A percentile compares a stretch with the other conserved stretches of the same genome.
Conservation (phyloP, 2,888 invertebrate genomes). For the Trichogramma evanescens region DNA sequence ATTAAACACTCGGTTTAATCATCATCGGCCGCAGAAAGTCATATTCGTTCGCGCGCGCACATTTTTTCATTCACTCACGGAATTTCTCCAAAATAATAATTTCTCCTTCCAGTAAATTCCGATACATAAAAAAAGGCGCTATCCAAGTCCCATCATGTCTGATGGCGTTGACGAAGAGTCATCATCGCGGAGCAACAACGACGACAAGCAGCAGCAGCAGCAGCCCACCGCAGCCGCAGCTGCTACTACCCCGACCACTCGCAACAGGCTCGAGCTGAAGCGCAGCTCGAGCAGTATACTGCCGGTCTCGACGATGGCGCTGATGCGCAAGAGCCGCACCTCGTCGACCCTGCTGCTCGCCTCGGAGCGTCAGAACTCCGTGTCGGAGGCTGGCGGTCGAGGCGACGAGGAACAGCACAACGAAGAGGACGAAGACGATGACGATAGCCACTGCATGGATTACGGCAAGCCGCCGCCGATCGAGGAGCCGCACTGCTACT, state of each 20-base stretch:
- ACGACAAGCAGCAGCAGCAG: neutral
- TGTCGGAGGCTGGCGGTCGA: slow-evolving; percentile 15
- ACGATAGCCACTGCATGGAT: slow-evolving; percentile 56
- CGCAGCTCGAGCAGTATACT: slow-evolving; percentile 33
- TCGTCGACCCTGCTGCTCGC: slow-evolving; percentile 32
- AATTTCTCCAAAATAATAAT: too few relatives aligned
- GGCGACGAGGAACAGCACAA: slow-evolving; percentile 22
- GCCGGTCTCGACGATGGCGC: slow-evolving; percentile 20
- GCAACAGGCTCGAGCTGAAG: slow-evolving; percentile 31
- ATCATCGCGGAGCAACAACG: slow-evolving; percentile 8
- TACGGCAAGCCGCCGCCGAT: slow-evolving; percentile 74
- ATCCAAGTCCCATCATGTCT: too few relatives aligned
- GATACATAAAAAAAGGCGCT: too few relatives aligned
- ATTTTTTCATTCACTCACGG: too few relatives aligned
- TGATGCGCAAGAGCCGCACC: slow-evolving; percentile 27
- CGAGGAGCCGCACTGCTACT: slow-evolving; percentile 56
- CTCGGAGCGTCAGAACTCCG: slow-evolving; percentile 22
- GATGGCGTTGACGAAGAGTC: neutral
- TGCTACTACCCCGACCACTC: neutral
- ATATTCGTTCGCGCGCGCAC: too few relatives aligned
- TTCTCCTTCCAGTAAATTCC: too few relatives aligned
- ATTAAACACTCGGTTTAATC: too few relatives aligned
- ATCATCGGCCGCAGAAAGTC: too few relatives aligned
- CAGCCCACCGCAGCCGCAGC: neutral
- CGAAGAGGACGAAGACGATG: slow-evolving; percentile 26